Base-by-base conservation (phyloP, 2,797 vertebrate species). In the Muscicapa striata region DNA sequence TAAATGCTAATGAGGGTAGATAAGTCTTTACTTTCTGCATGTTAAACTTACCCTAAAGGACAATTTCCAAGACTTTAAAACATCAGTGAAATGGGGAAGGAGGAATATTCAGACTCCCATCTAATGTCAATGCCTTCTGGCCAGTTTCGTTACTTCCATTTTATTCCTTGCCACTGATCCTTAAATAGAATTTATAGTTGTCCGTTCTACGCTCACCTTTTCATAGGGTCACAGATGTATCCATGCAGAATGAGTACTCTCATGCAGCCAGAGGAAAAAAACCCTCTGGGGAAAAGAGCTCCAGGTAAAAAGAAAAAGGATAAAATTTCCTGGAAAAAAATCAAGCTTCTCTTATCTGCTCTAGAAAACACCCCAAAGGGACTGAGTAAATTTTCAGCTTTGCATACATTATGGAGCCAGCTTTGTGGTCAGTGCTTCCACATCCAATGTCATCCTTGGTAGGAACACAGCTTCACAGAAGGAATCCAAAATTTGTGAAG, bases 101-200 rank as follows among this genome's bases (percentile, higher is more conserved):
- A 72, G 73, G 46, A 62, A 70, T 83, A 61, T 67, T 79, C 67
- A 95, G 55, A 58, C 27, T 67, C 18, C n/a, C 32, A 54, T 89
- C 40, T 86, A 76, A 91, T 55, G 43, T 82, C 61, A 77, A 18
- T 87, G 86, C 68, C 81, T 90, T 93, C 83, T 85, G 84, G 49
- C 27, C 30, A 64, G 41, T 77, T 94, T 68, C 0, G 0, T 92
- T 82, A 27, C 63, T 89, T 79, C 61, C 27, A 55, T 84, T 85
- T 95, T 82, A 90, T 74, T 92, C 54, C 38, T 93, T 83, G 49
- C 67, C 61, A 49, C 32, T 67, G 61, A 84, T 87, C 41, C 57
- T 87, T 84, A 92, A 82, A 73, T 40, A 82, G 78, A 86, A 95
- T 90, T 91, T 76, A 55, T 64, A 32, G 34, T 29, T 89, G 55